These are phyloP conservation scores for Falco cherrug DNA, from an alignment of 2,797 vertebrate genomes.

Conservation along the genomic window DNA sequence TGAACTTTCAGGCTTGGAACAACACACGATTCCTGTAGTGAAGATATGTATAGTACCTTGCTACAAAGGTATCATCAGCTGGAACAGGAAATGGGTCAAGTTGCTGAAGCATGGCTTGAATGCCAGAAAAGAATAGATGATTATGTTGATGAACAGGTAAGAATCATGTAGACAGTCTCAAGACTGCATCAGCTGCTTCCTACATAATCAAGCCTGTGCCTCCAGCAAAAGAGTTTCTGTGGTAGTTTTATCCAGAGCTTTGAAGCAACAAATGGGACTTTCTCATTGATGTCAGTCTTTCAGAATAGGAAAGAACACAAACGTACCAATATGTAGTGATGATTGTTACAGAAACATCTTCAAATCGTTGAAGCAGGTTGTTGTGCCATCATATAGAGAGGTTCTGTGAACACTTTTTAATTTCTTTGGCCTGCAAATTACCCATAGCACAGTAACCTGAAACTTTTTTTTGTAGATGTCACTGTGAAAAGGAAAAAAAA, in stretches of 20 bases:
- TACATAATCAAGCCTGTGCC: neutral
- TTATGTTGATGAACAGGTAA: constrained; percentile 97
- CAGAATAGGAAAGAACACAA: neutral
- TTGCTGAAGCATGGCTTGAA: constrained; percentile 93
- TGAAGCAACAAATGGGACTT: neutral
- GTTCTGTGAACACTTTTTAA: neutral
- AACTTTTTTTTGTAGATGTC: neutral
- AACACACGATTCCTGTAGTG: constrained; percentile 89
- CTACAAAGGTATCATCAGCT: constrained; percentile 90
- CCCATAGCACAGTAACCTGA: neutral
- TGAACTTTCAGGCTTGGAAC: constrained; percentile 85
- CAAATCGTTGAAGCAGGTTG: neutral
- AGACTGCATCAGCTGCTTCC: neutral
- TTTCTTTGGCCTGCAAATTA: neutral
- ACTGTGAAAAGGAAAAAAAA: neutral
- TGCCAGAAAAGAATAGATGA: constrained; percentile 98
- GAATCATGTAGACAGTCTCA: neutral
- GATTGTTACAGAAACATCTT: neutral
- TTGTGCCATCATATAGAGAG: neutral
- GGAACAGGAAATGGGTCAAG: constrained; percentile 90
- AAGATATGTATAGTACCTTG: constrained; percentile 91
- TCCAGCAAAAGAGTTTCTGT: neutral
- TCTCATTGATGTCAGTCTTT: neutral
- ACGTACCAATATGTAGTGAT: neutral
- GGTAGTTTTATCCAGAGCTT: neutral